Evolutionary conservation across 2,113 vertebrate species (phyloP).

Genomic region (Lontra canadensis): DNA sequence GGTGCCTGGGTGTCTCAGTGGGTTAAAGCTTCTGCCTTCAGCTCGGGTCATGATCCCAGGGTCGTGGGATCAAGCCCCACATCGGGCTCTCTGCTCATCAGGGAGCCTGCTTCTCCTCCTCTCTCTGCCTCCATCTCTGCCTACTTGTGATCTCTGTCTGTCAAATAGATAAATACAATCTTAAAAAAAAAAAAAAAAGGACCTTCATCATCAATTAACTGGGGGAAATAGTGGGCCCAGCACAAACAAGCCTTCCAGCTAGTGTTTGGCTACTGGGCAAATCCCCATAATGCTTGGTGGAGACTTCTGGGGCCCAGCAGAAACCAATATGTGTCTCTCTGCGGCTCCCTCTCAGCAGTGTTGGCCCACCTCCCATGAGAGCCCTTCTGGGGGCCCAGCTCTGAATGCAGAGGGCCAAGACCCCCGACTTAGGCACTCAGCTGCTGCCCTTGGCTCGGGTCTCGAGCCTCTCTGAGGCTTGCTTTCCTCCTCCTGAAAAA

Average conservation of each 20-base stretch:
- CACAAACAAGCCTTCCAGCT: background rate
- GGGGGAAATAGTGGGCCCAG: background rate
- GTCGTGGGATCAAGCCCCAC: no score
- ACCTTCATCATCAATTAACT: background rate
- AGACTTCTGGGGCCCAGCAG: background rate
- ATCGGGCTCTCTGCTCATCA: no score
- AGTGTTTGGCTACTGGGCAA: background rate
- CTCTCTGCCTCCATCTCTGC: no score
- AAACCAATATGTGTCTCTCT: background rate
- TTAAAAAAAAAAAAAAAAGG: background rate
- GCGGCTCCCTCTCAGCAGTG: background rate
- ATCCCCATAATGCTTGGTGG: background rate
- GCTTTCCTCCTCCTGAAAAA: background rate
- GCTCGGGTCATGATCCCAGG: no score
- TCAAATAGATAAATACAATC: no score
- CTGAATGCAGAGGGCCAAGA: accelerated
- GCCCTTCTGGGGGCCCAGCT: background rate
- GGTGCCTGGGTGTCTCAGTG: no score
- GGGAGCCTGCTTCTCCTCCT: no score
- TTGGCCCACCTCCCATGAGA: background rate
- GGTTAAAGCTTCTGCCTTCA: no score
- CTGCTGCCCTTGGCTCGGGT: no score
- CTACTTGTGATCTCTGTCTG: no score
- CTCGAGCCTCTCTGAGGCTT: background rate
- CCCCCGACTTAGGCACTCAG: accelerated